Evolutionary conservation across 2,797 vertebrate species (phyloP).

Genomic region (Rhinatrema bivittatum): DNA sequence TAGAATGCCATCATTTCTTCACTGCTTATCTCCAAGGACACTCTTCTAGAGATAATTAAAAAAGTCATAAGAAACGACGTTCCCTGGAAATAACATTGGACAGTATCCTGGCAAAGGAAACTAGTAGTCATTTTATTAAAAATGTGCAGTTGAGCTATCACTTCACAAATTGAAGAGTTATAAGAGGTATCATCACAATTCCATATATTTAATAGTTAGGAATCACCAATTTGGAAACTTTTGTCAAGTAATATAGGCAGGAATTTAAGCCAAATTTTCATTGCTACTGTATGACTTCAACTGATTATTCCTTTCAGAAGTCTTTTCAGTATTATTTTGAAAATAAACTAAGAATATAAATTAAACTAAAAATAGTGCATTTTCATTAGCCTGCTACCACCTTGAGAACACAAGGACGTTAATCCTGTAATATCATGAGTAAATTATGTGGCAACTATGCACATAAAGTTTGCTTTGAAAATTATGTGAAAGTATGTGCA

Average conservation of each 20-base stretch:
- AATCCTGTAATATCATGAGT: no score
- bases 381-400: no score
- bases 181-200: slow-evolving; percentile 5
- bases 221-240: slow-evolving; percentile 20
- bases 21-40: slow-evolving; percentile 9
- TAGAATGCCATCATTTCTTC: slow-evolving; percentile 17
- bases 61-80: slow-evolving; percentile 12
- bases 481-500: no score
- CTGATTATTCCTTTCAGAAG: slow-evolving; percentile 9
- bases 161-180: slow-evolving; percentile 19
- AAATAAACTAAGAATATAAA: slow-evolving; percentile 6
- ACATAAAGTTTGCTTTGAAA: no score
- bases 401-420: no score
- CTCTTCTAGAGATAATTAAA: slow-evolving; percentile 26
- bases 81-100: slow-evolving; percentile 11
- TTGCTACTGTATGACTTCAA: slow-evolving; percentile 13
- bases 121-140: slow-evolving; percentile 12
- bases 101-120: neutral
- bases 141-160: slow-evolving; percentile 8
- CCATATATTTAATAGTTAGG: neutral
- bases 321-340: slow-evolving; percentile 11
- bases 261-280: slow-evolving; percentile 3
- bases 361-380: neutral
- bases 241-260: slow-evolving; percentile 18
- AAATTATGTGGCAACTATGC: no score